phyloP scores from a whole-genome alignment of 2,888 invertebrate genomes.

The Harpalus rubripes region DNA sequence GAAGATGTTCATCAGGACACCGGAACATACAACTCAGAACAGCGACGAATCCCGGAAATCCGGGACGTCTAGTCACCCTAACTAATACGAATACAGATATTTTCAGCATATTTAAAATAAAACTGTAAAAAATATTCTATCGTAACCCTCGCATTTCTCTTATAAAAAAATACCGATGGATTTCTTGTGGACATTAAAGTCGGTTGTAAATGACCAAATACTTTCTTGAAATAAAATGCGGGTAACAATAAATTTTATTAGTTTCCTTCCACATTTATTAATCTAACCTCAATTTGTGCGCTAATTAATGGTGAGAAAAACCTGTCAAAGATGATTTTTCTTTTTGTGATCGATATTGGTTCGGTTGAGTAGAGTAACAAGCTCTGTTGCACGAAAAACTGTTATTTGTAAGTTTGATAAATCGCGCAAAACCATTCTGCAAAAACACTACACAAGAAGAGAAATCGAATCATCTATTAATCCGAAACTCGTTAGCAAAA shows the following conservation, averaged over 20 bases:
- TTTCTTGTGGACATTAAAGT: background rate
- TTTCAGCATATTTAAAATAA: no score
- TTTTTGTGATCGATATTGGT: conserved; percentile 35
- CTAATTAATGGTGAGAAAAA: conserved; percentile 41
- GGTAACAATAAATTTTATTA: conserved; percentile 1
- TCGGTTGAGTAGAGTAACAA: conserved; percentile 29
- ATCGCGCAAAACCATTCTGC: conserved; percentile 36
- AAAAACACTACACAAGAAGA: conserved; percentile 35
- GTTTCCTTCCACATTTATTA: conserved; percentile 5
- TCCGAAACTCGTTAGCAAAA: conserved; percentile 54
- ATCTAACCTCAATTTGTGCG: conserved; percentile 24
- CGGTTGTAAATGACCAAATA: background rate
- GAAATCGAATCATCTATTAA: conserved; percentile 55
- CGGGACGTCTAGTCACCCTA: no score
- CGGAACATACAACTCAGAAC: no score
- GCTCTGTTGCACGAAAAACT: conserved; percentile 28
- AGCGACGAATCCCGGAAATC: no score
- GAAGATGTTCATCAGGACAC: no score
- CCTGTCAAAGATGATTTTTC: conserved; percentile 23
- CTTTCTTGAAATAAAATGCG: background rate
- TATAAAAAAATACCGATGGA: no score
- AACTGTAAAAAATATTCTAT: no score
- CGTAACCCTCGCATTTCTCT: no score
- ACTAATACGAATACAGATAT: no score
- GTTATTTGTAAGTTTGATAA: conserved; percentile 58